Evolutionary conservation across 2,888 invertebrate species (phyloP).

Genomic region (Cheilosia vernalis): DNA sequence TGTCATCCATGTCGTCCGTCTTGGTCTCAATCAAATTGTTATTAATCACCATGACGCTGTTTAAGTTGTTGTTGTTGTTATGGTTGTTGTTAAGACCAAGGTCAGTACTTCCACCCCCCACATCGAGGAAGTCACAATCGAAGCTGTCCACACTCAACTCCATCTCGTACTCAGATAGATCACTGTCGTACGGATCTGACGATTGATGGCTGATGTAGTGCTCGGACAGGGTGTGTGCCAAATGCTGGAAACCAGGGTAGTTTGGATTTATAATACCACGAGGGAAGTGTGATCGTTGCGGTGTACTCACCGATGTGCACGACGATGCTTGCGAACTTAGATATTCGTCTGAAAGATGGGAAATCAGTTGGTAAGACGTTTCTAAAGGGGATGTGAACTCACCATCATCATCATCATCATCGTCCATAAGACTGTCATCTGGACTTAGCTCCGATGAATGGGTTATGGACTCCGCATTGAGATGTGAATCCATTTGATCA

Average conservation of each 20-base stretch:
- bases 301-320: constrained; percentile 76
- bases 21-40: constrained; percentile 57
- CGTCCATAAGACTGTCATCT: constrained; percentile 71
- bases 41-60: constrained; percentile 68
- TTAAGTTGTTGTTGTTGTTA: constrained; percentile 67
- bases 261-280: constrained; percentile 92
- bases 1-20: constrained; percentile 58
- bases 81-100: constrained; percentile 41
- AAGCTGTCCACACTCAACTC: constrained; percentile 80
- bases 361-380: neutral
- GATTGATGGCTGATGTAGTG: constrained; percentile 82
- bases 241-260: constrained; percentile 92
- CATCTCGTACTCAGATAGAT: constrained; percentile 81
- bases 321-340: constrained; percentile 70
- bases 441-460: constrained; percentile 47
- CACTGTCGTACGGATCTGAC: constrained; percentile 81
- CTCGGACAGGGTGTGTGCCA: constrained; percentile 88
- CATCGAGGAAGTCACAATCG: constrained; percentile 73
- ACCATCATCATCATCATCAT: constrained; percentile 73
- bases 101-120: constrained; percentile 8
- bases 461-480: constrained; percentile 64
- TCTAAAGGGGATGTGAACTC: neutral
- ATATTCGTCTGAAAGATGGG: constrained; percentile 56
- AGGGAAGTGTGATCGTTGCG: constrained; percentile 83
- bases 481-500: constrained; percentile 69